These are phyloP conservation scores for Procavia capensis DNA, from an alignment of 2,113 vertebrate genomes.

Conservation along the genomic window DNA sequence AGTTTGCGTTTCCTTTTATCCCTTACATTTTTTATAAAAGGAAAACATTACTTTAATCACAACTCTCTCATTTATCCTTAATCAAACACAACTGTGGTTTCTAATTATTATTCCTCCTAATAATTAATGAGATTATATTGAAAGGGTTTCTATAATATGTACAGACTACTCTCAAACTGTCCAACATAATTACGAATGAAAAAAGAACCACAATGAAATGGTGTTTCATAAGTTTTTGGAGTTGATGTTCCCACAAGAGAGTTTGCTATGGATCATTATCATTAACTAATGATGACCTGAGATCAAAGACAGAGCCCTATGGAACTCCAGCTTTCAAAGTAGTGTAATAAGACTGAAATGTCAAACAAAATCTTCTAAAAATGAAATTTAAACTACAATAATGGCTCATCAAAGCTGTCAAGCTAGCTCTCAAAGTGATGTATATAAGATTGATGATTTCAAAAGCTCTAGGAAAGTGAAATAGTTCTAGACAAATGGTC, in stretches of 20 bases:
- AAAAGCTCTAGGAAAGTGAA: slow-evolving; percentile 76
- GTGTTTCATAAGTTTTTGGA: background rate
- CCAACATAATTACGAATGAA: slow-evolving; percentile 43
- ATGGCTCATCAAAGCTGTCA: slow-evolving; percentile 87
- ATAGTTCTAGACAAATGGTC: slow-evolving; percentile 77
- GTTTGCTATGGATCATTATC: slow-evolving; percentile 48
- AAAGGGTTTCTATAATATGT: slow-evolving; percentile 32
- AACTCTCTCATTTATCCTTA: slow-evolving; percentile 73
- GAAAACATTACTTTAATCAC: background rate
- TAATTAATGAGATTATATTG: slow-evolving; percentile 69
- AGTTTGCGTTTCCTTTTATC: slow-evolving; percentile 57
- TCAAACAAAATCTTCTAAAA: slow-evolving; percentile 84
- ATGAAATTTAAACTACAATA: slow-evolving; percentile 83
- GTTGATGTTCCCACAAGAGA: slow-evolving; percentile 14
- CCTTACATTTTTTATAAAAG: background rate
- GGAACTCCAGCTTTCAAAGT: slow-evolving; percentile 75
- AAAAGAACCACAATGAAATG: slow-evolving; percentile 39
- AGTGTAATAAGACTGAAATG: slow-evolving; percentile 81
- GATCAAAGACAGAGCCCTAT: slow-evolving; percentile 78
- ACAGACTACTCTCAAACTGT: slow-evolving; percentile 58
- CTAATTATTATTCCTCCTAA: slow-evolving; percentile 76
- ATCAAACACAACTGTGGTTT: slow-evolving; percentile 57
- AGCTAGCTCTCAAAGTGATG: slow-evolving; percentile 79
- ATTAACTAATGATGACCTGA: slow-evolving; percentile 83
- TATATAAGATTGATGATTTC: slow-evolving; percentile 78